A percentile compares a stretch with the other conserved stretches of the same genome.
These are phyloP conservation scores for Encarsia formosa DNA, from an alignment of 2,888 invertebrate species.

Conservation along the genomic window DNA sequence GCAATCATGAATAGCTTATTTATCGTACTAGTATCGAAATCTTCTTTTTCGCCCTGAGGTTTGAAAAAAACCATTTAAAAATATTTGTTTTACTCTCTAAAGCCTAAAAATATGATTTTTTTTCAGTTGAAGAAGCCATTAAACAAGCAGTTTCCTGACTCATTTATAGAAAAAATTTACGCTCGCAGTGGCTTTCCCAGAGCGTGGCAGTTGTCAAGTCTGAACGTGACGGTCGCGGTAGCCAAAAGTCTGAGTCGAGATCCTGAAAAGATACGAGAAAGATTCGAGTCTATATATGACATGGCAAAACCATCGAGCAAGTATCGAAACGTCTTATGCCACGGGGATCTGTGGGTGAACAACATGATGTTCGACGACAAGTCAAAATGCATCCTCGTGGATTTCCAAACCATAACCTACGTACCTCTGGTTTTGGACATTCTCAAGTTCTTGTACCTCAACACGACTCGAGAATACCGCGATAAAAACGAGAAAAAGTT, in stretches of 20 bases:
- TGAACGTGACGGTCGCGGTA: conserved; percentile 14
- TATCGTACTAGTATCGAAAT: too few species aligned
- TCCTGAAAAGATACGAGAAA: conserved; percentile 10
- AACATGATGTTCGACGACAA: conserved; percentile 58
- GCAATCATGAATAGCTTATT: too few species aligned
- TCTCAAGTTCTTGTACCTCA: conserved; percentile 24
- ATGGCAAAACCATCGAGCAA: conserved; percentile 21
- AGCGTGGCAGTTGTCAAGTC: conserved; percentile 17
- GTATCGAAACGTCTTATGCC: conserved; percentile 53
- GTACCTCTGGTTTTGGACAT: conserved; percentile 28
- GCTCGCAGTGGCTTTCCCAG: conserved; percentile 2
- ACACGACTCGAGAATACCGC: conserved; percentile 26
- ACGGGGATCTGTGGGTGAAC: conserved; percentile 64
- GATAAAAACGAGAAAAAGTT: conserved; percentile 21
- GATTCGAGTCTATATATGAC: conserved; percentile 14
- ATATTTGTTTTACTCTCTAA: too few species aligned
- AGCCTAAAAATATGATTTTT: too few species aligned
- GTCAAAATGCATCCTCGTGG: conserved; percentile 63
- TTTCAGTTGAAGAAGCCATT: too few species aligned
- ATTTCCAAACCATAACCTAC: conserved; percentile 66
- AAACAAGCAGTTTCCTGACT: not conserved
- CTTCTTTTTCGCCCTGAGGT: too few species aligned
- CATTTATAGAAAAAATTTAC: not conserved
- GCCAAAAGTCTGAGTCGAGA: conserved; percentile 30
- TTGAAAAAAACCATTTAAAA: too few species aligned